phyloP scores from a whole-genome alignment of 2,113 vertebrate species.

The Jacana jacana region DNA sequence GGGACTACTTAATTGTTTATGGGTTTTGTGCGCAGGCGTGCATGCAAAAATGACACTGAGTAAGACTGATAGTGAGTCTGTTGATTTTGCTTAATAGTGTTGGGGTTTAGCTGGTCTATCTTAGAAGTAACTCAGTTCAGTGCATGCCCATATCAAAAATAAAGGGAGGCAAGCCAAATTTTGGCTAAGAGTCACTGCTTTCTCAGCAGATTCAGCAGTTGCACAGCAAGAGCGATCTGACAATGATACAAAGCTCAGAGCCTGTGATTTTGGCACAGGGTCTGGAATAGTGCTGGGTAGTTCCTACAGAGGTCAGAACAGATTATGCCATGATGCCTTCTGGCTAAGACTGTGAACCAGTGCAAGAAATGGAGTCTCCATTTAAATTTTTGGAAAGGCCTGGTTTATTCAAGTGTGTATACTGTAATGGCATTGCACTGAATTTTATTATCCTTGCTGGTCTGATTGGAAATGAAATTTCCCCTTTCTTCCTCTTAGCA shows the following conservation, averaged over 20 bases:
- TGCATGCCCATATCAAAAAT: neutral
- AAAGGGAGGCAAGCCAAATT: neutral
- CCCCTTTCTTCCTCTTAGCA: neutral
- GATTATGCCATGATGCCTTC: accelerated
- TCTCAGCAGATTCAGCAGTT: neutral
- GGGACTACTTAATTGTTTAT: neutral
- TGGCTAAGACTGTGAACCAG: neutral
- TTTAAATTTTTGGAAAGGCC: neutral
- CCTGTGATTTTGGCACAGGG: neutral
- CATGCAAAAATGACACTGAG: neutral
- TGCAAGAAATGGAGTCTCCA: neutral
- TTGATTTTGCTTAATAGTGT: neutral
- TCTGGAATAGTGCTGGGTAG: neutral
- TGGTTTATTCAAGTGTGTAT: neutral
- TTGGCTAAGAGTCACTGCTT: neutral
- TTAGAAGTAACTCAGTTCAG: neutral
- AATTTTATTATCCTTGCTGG: neutral
- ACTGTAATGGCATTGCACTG: neutral
- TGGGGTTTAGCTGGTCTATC: neutral
- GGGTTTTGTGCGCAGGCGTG: neutral
- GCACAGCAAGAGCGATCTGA: accelerated
- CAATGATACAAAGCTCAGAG: neutral
- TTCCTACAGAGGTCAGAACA: neutral
- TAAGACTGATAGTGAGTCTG: neutral
- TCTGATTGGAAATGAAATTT: neutral